Evolutionary conservation across 2,797 vertebrate species (phyloP), one percentile per base, ranked within the genome.

Genomic region (Cossypha polioptera): DNA sequence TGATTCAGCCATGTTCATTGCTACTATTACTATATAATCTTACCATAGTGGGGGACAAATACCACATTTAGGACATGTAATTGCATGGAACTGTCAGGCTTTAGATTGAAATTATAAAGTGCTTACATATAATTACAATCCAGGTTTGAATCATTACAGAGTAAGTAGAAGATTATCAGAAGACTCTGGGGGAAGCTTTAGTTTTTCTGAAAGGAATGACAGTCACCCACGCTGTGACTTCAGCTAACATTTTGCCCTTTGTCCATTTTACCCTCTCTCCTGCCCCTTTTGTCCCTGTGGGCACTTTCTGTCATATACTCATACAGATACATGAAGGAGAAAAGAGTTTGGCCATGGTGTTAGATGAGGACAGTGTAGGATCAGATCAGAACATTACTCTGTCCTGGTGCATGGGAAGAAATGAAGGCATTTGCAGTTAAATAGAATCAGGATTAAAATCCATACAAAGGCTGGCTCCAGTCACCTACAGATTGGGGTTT

Each of bases 1-100:
- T 97, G 95, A 96, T 96, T 97, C 96, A 96, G 95, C 94, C 89
- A 86, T 82, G 54, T 94, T 91, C 7, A 0, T 89, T 91, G 71
- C 78, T 95, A 94, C 91, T 94, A 91, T 76, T 86, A 69, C 84
- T 74, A 86, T 85, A 57, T 68, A 88, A 88, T 87, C 86, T 84
- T 86, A 55, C 25, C 26, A 10, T 17, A 58, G 38, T 43, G 21
- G 31, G 45, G 69, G 55, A 85, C 68, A 92, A 91, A 93, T 61
- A 72, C 51, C 16, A 31, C 45, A 63, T 94, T 72, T 63, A 74
- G 86, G 86, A 71, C 55, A 78, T 51, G 20, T 22, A 83, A 86
- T 69, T 93, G n/a, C 74, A 71, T n/a, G 35, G 33, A 89, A 77
- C 26, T 84, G 29, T 66, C 59, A 76, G 45, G 19, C 59, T 92